These are phyloP conservation scores for Centropyge bicolor DNA, from an alignment of 2,797 vertebrate genomes.

Conservation along the genomic window DNA sequence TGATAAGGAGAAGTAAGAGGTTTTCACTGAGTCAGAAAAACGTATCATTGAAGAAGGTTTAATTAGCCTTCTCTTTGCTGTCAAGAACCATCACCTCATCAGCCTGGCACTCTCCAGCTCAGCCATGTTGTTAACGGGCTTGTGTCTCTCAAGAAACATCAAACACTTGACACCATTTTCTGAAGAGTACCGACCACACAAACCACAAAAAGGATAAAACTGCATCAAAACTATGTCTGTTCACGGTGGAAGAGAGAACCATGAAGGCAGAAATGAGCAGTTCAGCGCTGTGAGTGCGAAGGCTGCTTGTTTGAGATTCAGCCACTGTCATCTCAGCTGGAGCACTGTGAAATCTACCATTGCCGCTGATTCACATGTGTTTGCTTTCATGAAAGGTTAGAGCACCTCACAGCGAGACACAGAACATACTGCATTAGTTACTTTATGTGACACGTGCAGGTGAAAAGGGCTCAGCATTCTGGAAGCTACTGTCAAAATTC, in stretches of 20 bases:
- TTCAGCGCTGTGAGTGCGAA: background rate
- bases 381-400: constrained; percentile 46
- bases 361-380: constrained; percentile 25
- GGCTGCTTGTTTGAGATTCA: constrained; percentile 18
- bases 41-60: constrained; percentile 30
- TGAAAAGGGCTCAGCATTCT: background rate
- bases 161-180: constrained; percentile 54
- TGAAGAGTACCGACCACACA: constrained; percentile 30
- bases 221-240: constrained; percentile 9
- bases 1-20: constrained; percentile 2
- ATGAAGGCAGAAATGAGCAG: constrained; percentile 11
- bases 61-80: constrained; percentile 52
- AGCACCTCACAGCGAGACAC: constrained; percentile 11
- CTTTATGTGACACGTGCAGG: background rate
- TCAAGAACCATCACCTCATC: constrained; percentile 48
- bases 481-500: background rate
- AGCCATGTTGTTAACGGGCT: constrained; percentile 35
- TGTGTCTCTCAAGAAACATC: constrained; percentile 45
- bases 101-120: constrained; percentile 30
- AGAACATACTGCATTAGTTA: constrained; percentile 11
- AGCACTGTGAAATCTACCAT: constrained; percentile 28
- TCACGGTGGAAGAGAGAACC: background rate
- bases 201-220: background rate
- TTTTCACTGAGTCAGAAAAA: constrained; percentile 32
- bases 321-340: background rate